Evolutionary conservation across 2,888 invertebrate species (phyloP), one percentile per base, ranked within the genome.

Genomic region (Eristalinus sepulchralis): DNA sequence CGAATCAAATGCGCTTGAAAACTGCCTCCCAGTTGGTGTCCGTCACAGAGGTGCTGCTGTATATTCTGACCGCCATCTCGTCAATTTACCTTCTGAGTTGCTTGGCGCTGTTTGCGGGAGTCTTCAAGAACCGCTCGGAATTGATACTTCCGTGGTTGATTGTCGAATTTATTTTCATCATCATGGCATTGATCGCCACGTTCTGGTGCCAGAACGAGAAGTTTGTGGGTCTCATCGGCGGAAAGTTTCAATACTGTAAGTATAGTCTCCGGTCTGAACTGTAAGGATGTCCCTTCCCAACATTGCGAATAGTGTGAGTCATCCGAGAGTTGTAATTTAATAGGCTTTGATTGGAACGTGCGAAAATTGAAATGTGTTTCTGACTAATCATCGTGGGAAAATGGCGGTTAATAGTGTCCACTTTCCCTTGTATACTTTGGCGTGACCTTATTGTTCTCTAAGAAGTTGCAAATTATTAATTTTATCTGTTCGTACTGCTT

Each of bases 71-170:
- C 0, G 90, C 89, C 1, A 87, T 91, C 17, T 83, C 90, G 1
- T 89, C 90, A 0, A 87, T 91, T 9, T 93, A 92, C 87, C 89
- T 92, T 11, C 62, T 92, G n/a, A 91, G 90, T 79, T 90, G 91
- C 34, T 89, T 93, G 33, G 88, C 90, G 2, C 72, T 93, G 1
- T 91, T 93, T 85, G 90, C 91, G 72, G 93, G 93, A 2, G 91
- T 92, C 0, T 91, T 91, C 66, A 92, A 91, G 86, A 91, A 90
- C 85, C 90, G 91, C 0, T 90, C 91, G 1, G 90, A 91, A 33
- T 87, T 92, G 55, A 91, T 93, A 20, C 88, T 92, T 27, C 91
- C 92, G 4, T 93, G 93, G 93, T 81, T 93, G 77, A 84, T 92
- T 13, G 85, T 91, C 13, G 92, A 93, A 73, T 90, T 92, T 70